Evolutionary conservation across 2,888 invertebrate genomes (phyloP), one percentile per base, ranked within the genome.

Genomic region (Frankliniella fusca): DNA sequence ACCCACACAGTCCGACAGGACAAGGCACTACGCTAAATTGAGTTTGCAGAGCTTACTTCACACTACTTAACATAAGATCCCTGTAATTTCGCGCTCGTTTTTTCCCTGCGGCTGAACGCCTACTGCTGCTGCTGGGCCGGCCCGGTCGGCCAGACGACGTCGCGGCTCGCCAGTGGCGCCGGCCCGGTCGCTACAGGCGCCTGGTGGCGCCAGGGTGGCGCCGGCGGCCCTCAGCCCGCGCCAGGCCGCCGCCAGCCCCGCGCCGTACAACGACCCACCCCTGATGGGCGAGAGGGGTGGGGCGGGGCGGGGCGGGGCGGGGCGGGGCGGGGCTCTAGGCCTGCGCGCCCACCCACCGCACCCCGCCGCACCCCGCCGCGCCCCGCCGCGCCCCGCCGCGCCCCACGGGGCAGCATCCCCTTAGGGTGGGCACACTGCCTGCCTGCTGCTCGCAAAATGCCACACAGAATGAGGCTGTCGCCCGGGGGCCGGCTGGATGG

Each of bases 211-310:
- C 70, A 76, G 10, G 70, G 70, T 23, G 70, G 70, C 70, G 70
- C 70, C 70, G 12, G 23, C 27, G 70, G 70, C 23, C 70, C 27
- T 12, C 70, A 76, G 70, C 11, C 70, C 70, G 70, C 70, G 70
- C 27, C 70, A 76, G 70, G 23, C 70, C 70, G 70, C 70, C 70
- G 70, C 27, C 70, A 23, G 70, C n/a, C 12, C 70, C 27, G 12
- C 27, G 23, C n/a, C n/a, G 70, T 76, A 27, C 70, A 76, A 76
- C 70, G 70, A 76, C 70, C 70, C 70, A 76, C 70, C 27, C 18
- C 20, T 20, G 54, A 20, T 20, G 54, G 54, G 15, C 54, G 54
- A 18, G 70, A 11, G 70, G 70, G 70, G 70, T 12, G 70, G 70
- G 70, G n/a, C 23, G 23, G 23, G 23, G 70, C 70, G n/a, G 65